Percentiles rank a stretch among this genome's conserved stretches.
phyloP scores from a whole-genome alignment of 2,888 invertebrate species.

The Pachycephus smyrnensis region DNA sequence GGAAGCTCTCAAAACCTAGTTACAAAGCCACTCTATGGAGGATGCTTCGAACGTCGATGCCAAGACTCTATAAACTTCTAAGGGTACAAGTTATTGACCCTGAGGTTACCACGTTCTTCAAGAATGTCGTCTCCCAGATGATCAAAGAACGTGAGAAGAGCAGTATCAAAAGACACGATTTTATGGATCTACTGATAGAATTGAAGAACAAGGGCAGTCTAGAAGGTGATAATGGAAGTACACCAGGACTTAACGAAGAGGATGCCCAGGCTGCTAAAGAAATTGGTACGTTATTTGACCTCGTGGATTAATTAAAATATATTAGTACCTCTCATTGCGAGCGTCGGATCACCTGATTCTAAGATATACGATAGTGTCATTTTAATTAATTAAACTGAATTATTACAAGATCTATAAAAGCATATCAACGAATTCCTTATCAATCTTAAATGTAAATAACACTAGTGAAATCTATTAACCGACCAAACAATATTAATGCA shows the following conservation, averaged over 20 bases:
- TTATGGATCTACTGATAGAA: slow-evolving; percentile 64
- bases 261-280: slow-evolving; percentile 38
- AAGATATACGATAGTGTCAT: background rate
- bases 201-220: slow-evolving; percentile 55
- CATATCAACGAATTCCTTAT: no score
- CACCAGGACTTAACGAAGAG: slow-evolving; percentile 28
- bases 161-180: slow-evolving; percentile 58
- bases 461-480: background rate
- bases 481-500: background rate
- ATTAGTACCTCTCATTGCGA: background rate
- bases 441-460: background rate
- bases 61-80: slow-evolving; percentile 49
- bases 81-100: slow-evolving; percentile 55
- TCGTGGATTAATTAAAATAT: background rate
- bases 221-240: slow-evolving; percentile 28
- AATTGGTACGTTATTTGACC: slow-evolving; percentile 39
- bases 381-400: background rate
- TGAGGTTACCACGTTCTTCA: slow-evolving; percentile 57
- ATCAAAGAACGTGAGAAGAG: slow-evolving; percentile 54
- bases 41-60: slow-evolving; percentile 58
- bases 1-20: slow-evolving; percentile 59
- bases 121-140: slow-evolving; percentile 58
- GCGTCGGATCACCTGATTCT: background rate
- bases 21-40: slow-evolving; percentile 59
- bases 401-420: background rate